Base-by-base conservation (phyloP, 2,797 vertebrate genomes). In the Spinus olivaceus region DNA sequence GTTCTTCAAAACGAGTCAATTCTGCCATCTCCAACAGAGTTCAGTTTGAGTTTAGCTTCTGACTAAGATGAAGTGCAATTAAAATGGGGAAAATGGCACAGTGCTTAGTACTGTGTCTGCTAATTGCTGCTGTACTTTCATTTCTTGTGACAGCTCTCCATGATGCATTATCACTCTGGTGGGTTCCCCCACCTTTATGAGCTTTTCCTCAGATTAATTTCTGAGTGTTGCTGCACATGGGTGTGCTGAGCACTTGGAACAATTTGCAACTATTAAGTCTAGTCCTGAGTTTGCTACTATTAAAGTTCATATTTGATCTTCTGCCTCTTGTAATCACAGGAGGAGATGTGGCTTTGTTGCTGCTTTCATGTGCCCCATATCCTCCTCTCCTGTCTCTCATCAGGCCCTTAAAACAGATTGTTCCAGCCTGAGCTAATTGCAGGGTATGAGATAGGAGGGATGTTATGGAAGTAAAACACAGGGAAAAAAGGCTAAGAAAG, bases 51-150 rank as follows among this genome's bases (percentile, higher is more conserved):
- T 95, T 94, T 93, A 94, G 53, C 56, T 93, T 94, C 88, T 96
- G 93, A 95, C 76, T 95, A 95, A 97, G 90, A 95, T 79, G 73
- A 96, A 90, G 85, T 67, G 93, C 91, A 96, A 86, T 97, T 96
- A 94, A 92, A 95, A 94, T 47, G 65, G 81, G 42, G 69, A 81
- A 81, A 85, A 84, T 39, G 42, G 88, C 76, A 91, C 85, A 79
- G 91, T 93, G 95, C 92, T 91, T 91, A 94, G 95, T 88, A 93
- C 82, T 71, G 86, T 77, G 90, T 80, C 95, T 96, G 80, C 80
- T 97, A 97, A 97, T 97, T 96, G 94, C 94, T 96, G 84, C 71
- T 69, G 81, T 91, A 91, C 92, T 97, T 96, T 96, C 90, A 91
- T 94, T 95, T 94, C 93, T 93, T 94, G 82, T 96, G 95, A 96